Evolutionary conservation across 64 coral and sea anemone genomes (phyloP), one percentile per base, ranked within the genome.

Genomic region (Montipora sp.): DNA sequence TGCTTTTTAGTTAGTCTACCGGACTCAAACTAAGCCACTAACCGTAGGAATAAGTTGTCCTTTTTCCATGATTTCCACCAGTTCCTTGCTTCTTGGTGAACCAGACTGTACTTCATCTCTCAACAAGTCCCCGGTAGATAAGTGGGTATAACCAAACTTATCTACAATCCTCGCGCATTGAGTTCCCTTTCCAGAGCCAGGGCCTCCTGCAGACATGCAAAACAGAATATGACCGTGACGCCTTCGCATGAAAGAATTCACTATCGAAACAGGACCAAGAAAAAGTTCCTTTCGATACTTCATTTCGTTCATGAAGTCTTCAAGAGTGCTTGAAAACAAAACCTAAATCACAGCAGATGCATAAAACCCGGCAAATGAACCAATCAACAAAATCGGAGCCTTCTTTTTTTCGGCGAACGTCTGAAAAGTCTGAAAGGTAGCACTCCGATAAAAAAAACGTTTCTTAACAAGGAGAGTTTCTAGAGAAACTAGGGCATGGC

Each of bases 121-220:
- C 51, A 99, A 68, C 47, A 99, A 90, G 77, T 96, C 92, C 75
- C 98, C 98, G 9, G 98, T 99, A 8, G 98, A 99, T 59, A 99
- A 55, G 53, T 99, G 98, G 2, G 92, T 96, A 57, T 96, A 99
- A 51, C 75, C 24, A 75, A 94, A 99, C 75, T 76, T 89, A 18
- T 96, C 94, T 10, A 96, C 98, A 22, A 99, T 94, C 79, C 92
- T 89, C 7, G 89, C 71, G 74, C 98, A 99, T 50, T 99, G 98
- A 1, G 98, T 99, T 57, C 98, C 98, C 81, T 99, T 99, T 45
- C 98, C 98, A 7, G 94, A 96, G 12, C 98, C 98, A 44, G 94
- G 98, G 10, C 98, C 98, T 23, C 98, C 98, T 99, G 13, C 3
- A 4, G 60, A 36, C 36, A 36, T 36, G 73, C 45, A 71, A 36